phyloP scores from a whole-genome alignment of 2,797 vertebrate species.

The Adelosebastes latens region DNA sequence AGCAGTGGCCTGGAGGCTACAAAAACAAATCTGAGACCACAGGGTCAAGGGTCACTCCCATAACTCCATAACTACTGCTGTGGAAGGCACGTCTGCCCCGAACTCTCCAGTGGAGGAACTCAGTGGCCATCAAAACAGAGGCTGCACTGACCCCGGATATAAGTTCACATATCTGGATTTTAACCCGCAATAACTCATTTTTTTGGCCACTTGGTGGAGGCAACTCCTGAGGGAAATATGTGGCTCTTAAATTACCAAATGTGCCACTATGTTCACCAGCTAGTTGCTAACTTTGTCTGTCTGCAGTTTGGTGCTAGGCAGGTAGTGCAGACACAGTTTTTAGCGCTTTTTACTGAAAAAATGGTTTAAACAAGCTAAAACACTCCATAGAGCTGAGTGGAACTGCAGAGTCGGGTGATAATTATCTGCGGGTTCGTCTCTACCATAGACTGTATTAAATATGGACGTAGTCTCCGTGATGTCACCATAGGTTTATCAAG shows the following conservation, averaged over 20 bases:
- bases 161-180: background rate
- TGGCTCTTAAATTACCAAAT: background rate
- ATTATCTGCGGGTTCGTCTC: too few species aligned
- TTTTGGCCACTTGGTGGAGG: background rate
- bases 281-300: background rate
- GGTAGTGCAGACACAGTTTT: too few species aligned
- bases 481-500: too few species aligned
- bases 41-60: constrained; percentile 62
- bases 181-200: background rate
- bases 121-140: constrained; percentile 14
- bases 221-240: background rate
- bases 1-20: constrained; percentile 62
- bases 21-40: constrained; percentile 68
- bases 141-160: background rate
- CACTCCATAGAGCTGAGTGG: too few species aligned
- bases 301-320: background rate
- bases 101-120: background rate
- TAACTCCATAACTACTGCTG: constrained; percentile 26
- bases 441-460: too few species aligned
- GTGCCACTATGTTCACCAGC: background rate
- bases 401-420: too few species aligned
- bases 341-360: background rate
- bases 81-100: constrained; percentile 2
- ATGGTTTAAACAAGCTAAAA: background rate
- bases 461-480: too few species aligned